A percentile compares a stretch with the other conserved stretches of the same genome.
Conservation (phyloP, 2,113 vertebrate species). For the Otus sunia region DNA sequence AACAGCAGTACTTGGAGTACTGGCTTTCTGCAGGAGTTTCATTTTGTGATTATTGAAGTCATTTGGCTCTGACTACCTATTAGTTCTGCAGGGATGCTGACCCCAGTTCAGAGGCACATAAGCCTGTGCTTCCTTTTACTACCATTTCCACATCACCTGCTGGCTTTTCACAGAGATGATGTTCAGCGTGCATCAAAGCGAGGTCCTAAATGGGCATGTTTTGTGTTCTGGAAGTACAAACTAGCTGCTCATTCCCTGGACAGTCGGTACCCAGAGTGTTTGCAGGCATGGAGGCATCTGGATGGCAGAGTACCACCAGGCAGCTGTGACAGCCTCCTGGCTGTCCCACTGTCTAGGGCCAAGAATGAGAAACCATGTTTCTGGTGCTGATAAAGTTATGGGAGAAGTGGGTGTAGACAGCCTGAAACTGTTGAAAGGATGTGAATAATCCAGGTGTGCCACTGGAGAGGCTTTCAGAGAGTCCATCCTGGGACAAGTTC, state of each 20-base stretch:
- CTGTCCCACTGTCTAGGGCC: background rate
- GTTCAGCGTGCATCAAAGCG: fast-evolving
- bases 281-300: background rate
- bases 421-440: background rate
- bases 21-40: background rate
- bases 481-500: background rate
- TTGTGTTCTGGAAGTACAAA: background rate
- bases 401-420: background rate
- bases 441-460: background rate
- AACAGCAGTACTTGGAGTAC: no score
- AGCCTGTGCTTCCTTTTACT: background rate
- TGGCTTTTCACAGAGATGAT: background rate
- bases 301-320: background rate
- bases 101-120: background rate
- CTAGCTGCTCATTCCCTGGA: background rate
- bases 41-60: background rate
- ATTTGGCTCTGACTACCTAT: background rate
- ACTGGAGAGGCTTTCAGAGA: background rate
- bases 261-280: background rate
- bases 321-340: background rate
- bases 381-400: background rate
- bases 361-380: background rate
- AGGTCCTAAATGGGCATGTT: background rate
- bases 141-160: background rate
- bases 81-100: background rate